Percentiles rank a stretch among this genome's conserved stretches.
Conservation (phyloP, 2,113 vertebrate genomes). For the Amphilophus citrinellus region DNA sequence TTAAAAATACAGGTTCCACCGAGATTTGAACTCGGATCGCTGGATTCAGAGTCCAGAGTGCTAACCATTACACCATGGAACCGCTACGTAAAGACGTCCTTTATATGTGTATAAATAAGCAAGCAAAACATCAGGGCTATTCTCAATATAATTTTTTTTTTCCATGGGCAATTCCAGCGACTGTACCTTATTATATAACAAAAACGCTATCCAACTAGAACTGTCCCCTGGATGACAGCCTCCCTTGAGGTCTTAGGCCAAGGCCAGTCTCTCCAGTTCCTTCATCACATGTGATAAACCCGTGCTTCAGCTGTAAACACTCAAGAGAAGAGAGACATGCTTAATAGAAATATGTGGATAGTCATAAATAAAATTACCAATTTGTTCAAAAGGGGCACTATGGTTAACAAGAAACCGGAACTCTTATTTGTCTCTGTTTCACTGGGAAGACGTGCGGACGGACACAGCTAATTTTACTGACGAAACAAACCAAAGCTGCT, state of each 20-base stretch:
- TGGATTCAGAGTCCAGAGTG: constrained; percentile 89
- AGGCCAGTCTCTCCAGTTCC: too few species aligned
- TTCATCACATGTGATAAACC: too few species aligned
- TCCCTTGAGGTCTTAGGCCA: too few species aligned
- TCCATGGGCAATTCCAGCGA: neutral
- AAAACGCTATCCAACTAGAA: too few species aligned
- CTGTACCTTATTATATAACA: too few species aligned
- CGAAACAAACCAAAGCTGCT: constrained; percentile 11
- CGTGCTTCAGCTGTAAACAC: too few species aligned
- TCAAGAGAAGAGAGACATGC: too few species aligned
- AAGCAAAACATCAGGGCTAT: fast-evolving
- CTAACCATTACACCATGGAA: constrained; percentile 89
- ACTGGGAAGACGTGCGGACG: neutral
- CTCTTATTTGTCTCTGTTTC: neutral
- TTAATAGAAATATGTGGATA: too few species aligned
- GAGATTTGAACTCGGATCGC: constrained; percentile 86
- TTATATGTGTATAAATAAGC: neutral
- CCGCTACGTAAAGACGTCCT: fast-evolving
- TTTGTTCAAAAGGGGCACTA: neutral
- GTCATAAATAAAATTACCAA: too few species aligned
- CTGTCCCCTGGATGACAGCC: too few species aligned
- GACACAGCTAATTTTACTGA: constrained; percentile 5
- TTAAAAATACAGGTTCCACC: constrained; percentile 72
- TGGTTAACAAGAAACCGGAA: constrained; percentile 40
- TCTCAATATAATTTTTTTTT: too few species aligned